Base-by-base conservation (phyloP, 2,888 invertebrate genomes). In the Yponomeuta sedellus region DNA sequence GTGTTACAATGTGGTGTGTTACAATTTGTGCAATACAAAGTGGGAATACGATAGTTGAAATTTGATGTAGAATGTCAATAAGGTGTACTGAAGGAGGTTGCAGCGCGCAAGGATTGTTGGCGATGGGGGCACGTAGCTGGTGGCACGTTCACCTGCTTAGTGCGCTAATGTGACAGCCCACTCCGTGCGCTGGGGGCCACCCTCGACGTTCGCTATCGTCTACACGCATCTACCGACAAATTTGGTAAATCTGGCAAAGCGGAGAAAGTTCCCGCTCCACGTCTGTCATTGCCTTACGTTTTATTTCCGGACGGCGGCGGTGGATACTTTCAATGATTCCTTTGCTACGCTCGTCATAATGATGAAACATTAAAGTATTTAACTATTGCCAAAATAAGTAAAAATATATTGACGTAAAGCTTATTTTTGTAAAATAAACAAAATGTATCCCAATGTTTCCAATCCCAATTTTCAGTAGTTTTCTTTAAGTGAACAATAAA, bases 111-210 rank as follows among this genome's bases (percentile, higher is more conserved):
- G 62, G 61, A 40, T 58, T 61, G 34, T 66, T 62, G 58, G 20
- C 34, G n/a, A 25, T 25, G 56, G 65, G 11, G 70, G 74, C 75
- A 74, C 83, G 78, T 79, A 52, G 44, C 44, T 12, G 81, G 72
- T 75, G 69, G 70, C 85, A 83, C 84, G 83, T 82, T 71, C 74
- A 78, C 80, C 83, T 84, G 81, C 76, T 86, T 83, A 84, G 78
- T 77, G 76, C 78, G 78, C 76, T 82, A 83, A 85, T 81, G 78
- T 77, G 79, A 75, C 76, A 77, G 78, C 71, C 72, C 61, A 66
- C 61, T 67, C 65, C 69, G 68, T 68, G 68, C 70, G 69, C 68
- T 65, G 68, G 68, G 68, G 68, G 66, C 68, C 67, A 61, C 68
- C 52, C 71, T 70, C 71, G 71, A 71, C 73, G 69, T 72, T 68